Base-by-base conservation (phyloP, 2,888 invertebrate genomes). In the Phaonia tiefii region DNA sequence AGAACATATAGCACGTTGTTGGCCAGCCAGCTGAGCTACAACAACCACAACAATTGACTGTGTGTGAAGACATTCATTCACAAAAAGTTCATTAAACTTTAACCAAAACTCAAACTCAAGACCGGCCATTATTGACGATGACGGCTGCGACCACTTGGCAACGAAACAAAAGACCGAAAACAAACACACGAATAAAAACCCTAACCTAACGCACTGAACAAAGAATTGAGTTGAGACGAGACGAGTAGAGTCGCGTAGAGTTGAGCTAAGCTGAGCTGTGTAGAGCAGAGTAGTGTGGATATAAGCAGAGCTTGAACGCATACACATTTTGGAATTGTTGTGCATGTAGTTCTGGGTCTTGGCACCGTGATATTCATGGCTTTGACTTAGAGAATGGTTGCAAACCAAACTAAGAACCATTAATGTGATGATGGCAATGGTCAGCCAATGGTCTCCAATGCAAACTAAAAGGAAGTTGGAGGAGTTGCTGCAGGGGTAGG, bases 11-110 rank as follows among this genome's bases (percentile, higher is more conserved):
- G 63, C 7, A 42, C 20, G 25, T 31, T 13, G 26, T 26, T 56
- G 31, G 4, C 31, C 25, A 3, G 56, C 17, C 2, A 42, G 15
- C 3, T 8, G 37, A 7, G 13, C 20, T 49, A 26, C 39, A 5
- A 31, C 31, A 5, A 44, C 51, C 26, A 39, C 31, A 8, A 31
- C 31, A 5, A 31, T 8, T 31, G 8, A 5, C 8, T 31, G 31
- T 31, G 8, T 31, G 31, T 15, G 26, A 22, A 63, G n/a, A 65
- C 51, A 31, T 44, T 60, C 77, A 63, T 44, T 31, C 25, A 54
- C 49, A 37, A 20, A 17, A 20, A 81, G 81, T 81, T 81, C 81
- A 75, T 78, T 81, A 78, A 78, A 78, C 81, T 81, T 77, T 71
- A 80, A 72, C 75, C 80, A 80, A 71, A 79, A 67, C 39, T 60